Evolutionary conservation across 2,113 vertebrate genomes (phyloP).

Genomic region (Pomatostomus ruficeps): DNA sequence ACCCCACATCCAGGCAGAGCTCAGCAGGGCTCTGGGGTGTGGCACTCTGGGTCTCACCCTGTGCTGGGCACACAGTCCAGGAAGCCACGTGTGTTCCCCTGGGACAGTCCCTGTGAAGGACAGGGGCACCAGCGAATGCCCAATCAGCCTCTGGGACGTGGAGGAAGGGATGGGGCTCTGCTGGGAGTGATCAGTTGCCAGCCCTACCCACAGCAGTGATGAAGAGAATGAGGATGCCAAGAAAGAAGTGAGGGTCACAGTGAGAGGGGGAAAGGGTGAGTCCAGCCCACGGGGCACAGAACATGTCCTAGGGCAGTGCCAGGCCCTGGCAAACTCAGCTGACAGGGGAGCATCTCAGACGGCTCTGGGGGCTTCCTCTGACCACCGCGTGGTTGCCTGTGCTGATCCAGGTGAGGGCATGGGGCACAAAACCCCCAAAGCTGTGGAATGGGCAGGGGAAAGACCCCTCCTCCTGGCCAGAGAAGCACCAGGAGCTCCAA

Average conservation of each 20-base stretch:
- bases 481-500: not conserved
- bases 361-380: not conserved
- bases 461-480: not conserved
- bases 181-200: not conserved
- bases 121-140: not conserved
- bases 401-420: not conserved
- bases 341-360: not conserved
- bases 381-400: rapidly evolving
- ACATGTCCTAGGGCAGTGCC: not conserved
- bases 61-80: not conserved
- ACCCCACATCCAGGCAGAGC: not conserved
- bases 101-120: not conserved
- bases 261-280: not conserved
- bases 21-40: not conserved
- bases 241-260: not conserved
- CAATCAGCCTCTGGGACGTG: not conserved
- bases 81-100: not conserved
- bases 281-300: not conserved
- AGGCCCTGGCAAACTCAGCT: not conserved
- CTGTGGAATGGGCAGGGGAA: not conserved
- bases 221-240: not conserved
- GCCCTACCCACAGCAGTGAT: not conserved
- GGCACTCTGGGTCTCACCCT: not conserved
- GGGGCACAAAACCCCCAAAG: not conserved
- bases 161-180: not conserved